Base-by-base conservation (phyloP, 2,888 invertebrate species). In the Microdon myrmicae region DNA sequence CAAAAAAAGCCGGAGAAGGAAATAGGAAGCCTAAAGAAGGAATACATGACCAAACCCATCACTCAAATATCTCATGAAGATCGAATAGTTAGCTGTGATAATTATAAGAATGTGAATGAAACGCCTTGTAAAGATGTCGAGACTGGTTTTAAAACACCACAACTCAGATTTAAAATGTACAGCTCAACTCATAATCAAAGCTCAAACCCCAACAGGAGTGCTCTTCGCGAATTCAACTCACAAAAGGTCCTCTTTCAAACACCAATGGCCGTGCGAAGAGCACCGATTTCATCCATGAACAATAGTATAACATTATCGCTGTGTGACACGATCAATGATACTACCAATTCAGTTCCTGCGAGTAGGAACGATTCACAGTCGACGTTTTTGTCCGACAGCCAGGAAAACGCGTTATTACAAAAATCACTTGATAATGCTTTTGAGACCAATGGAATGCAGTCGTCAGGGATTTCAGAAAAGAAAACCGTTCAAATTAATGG, bases 401-500 rank as follows among this genome's bases (percentile, higher is more conserved):
- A 43, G 9, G 48, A 51, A 5, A 66, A 32, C n/a, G 54, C 22
- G 17, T 71, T 69, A 34, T 70, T 73, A 0, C 75, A 75, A 44
- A 76, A 75, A 43, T 74, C 75, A 0, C 49, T 72, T 2, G 72
- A 73, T 6, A 55, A 54, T 3, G 71, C 64, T 1, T 77, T 76
- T 39, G 38, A 34, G 1, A 59, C 35, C 8, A 53, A 56, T 1
- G 12, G 9, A 3, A 23, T 43, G 14, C 9, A 48, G 2, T 3
- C 10, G 6, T 12, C 43, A 35, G 3, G 6, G 4, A 61, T 48
- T 22, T 67, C 69, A 8, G 71, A 73, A 41, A 41, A 68, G 9
- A 84, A 83, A 69, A 82, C 82, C 9, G 81, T 87, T 8, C 78
- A 72, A 23, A 89, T 96, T 2, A 92, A 92, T 67, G 84, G 85